These are phyloP conservation scores for Vanessa tameamea DNA, from an alignment of 1,140 invertebrate genomes.

Conservation along the genomic window DNA sequence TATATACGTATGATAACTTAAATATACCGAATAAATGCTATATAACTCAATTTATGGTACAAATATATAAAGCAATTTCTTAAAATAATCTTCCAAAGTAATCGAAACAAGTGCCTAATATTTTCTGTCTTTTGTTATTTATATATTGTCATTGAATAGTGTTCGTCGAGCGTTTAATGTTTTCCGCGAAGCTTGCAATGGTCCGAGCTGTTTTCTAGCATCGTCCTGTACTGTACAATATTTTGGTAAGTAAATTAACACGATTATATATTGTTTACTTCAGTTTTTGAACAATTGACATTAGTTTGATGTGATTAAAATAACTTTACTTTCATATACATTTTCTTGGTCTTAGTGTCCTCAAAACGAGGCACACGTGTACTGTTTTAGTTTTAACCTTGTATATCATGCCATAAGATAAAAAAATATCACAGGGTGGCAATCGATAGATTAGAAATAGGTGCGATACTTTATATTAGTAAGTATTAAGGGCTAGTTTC, in stretches of 20 bases:
- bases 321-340: background rate
- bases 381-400: background rate
- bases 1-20: constrained; percentile 20
- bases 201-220: constrained; percentile 79
- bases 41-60: constrained; percentile 24
- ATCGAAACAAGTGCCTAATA: constrained; percentile 72
- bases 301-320: constrained; percentile 7
- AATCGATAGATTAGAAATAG: too few species aligned
- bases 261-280: background rate
- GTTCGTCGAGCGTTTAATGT: constrained; percentile 61
- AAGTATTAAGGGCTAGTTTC: too few species aligned
- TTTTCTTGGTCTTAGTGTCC: background rate
- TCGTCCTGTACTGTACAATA: constrained; percentile 62
- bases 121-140: constrained; percentile 60
- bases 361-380: too few species aligned
- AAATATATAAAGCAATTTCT: constrained; percentile 37
- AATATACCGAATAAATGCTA: constrained; percentile 18
- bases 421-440: too few species aligned
- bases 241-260: constrained; percentile 66
- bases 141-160: constrained; percentile 51
- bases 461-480: too few species aligned
- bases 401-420: background rate
- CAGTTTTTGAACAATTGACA: background rate
- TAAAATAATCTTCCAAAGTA: constrained; percentile 40
- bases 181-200: constrained; percentile 66